Conservation (phyloP, 2,113 vertebrate genomes). For the Campylomormyrus tamandua region DNA sequence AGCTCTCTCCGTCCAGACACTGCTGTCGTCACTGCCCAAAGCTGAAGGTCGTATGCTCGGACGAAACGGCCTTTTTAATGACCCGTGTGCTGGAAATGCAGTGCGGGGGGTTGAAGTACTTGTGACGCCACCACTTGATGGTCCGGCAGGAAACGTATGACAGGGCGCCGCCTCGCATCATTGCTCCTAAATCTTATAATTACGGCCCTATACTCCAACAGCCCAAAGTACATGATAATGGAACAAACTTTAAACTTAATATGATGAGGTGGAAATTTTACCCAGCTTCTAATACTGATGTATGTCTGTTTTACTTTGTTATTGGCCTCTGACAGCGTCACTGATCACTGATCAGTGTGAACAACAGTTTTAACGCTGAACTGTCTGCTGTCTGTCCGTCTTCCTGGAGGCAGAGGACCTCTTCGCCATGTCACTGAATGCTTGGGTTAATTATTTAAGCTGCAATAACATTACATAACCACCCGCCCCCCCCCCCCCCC, state of each 20-base stretch:
- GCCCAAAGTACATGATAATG: not conserved
- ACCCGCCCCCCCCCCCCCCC: fast-evolving
- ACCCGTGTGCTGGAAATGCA: not conserved
- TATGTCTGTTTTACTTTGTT: not conserved
- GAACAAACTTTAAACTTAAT: not conserved
- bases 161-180: not conserved
- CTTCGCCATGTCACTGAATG: not conserved
- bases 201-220: not conserved
- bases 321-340: not conserved
- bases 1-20: conserved; percentile 52
- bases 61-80: not conserved
- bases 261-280: not conserved
- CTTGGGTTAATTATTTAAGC: not conserved
- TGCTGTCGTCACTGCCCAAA: conserved; percentile 42
- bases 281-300: not conserved
- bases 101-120: not conserved
- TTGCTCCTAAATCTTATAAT: not conserved
- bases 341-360: not conserved
- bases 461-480: not conserved
- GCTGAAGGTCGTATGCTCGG: not conserved
- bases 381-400: not conserved
- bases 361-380: not conserved
- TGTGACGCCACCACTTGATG: not conserved
- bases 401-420: not conserved
- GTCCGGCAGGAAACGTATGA: not conserved